These are phyloP conservation scores for Macrocentrus cingulum DNA, from an alignment of 1,140 invertebrate species.

Conservation along the genomic window DNA sequence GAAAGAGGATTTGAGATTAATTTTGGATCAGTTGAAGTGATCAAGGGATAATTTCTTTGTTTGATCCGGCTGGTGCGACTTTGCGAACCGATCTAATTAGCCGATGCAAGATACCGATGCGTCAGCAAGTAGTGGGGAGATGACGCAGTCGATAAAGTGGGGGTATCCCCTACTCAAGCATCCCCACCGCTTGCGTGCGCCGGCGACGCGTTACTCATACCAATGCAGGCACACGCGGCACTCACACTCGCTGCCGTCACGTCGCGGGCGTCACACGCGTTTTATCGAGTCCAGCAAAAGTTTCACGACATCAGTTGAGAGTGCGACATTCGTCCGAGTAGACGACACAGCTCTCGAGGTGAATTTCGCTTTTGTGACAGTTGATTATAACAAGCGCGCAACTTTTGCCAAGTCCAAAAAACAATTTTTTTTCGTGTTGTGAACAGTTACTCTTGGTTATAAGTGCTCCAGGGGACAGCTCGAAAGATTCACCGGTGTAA, in stretches of 20 bases:
- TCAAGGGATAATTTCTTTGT: no score
- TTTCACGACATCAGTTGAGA: constrained; percentile 49
- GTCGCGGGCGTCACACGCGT: constrained; percentile 29
- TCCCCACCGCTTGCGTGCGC: neutral
- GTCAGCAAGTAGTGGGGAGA: neutral
- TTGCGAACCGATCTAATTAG: constrained; percentile 39
- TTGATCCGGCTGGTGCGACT: constrained; percentile 18
- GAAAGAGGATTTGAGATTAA: no score
- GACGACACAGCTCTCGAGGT: constrained; percentile 32
- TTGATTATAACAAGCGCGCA: no score
- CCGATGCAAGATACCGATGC: constrained; percentile 6
- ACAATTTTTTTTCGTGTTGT: constrained; percentile 3
- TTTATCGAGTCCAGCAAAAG: constrained; percentile 25
- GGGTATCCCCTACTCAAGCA: neutral
- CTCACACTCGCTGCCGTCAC: constrained; percentile 24
- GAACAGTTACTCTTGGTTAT: no score
- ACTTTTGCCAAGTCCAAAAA: neutral
- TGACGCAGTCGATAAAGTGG: no score
- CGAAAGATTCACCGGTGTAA: neutral
- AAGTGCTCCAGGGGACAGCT: no score
- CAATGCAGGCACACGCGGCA: constrained; percentile 6
- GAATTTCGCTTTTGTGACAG: neutral
- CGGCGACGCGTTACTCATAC: constrained; percentile 12
- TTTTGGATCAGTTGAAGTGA: no score
- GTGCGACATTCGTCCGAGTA: constrained; percentile 42